Evolutionary conservation across 2,888 invertebrate genomes (phyloP).

Genomic region (Anoplius nigerrimus): DNA sequence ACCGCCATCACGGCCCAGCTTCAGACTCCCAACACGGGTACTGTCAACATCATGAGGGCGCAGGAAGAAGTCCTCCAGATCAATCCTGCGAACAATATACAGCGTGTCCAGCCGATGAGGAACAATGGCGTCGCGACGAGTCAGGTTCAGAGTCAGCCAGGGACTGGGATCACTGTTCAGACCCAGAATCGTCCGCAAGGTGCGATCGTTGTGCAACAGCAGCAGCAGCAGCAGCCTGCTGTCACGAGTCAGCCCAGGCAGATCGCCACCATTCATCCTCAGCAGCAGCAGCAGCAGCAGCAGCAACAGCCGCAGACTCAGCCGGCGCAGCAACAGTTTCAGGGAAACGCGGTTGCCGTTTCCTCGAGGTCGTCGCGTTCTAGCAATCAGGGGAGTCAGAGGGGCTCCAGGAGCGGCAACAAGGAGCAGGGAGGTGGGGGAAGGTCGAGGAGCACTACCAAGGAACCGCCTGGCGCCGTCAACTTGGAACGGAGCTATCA

Average conservation of each 20-base stretch:
- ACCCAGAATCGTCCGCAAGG: slow-evolving; percentile 61
- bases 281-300: slow-evolving; percentile 24
- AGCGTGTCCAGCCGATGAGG: slow-evolving; percentile 26
- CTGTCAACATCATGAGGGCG: slow-evolving; percentile 61
- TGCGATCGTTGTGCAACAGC: slow-evolving; percentile 67
- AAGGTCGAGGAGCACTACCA: slow-evolving; percentile 78
- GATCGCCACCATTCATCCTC: slow-evolving; percentile 57
- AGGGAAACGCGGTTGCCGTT: slow-evolving; percentile 56
- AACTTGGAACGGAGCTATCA: slow-evolving; percentile 96
- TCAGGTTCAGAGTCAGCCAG: slow-evolving; percentile 50
- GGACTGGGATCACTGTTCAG: slow-evolving; percentile 54
- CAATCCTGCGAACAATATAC: slow-evolving; percentile 51
- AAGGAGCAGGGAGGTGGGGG: slow-evolving; percentile 68
- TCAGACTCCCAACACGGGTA: slow-evolving; percentile 51
- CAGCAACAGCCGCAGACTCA: slow-evolving; percentile 42
- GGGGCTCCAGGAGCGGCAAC: slow-evolving; percentile 64
- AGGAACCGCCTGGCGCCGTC: slow-evolving; percentile 92
- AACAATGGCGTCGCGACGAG: slow-evolving; percentile 39
- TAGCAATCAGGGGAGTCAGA: slow-evolving; percentile 61
- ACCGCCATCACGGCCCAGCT: slow-evolving; percentile 42
- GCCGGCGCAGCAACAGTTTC: slow-evolving; percentile 44
- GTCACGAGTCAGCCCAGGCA: slow-evolving; percentile 47
- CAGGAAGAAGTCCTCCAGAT: slow-evolving; percentile 66
- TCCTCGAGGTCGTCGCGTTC: slow-evolving; percentile 63
- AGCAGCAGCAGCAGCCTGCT: too few relatives aligned